phyloP scores from a whole-genome alignment of 2,113 vertebrate species.

The Cryptoleucopteryx plumbea region DNA sequence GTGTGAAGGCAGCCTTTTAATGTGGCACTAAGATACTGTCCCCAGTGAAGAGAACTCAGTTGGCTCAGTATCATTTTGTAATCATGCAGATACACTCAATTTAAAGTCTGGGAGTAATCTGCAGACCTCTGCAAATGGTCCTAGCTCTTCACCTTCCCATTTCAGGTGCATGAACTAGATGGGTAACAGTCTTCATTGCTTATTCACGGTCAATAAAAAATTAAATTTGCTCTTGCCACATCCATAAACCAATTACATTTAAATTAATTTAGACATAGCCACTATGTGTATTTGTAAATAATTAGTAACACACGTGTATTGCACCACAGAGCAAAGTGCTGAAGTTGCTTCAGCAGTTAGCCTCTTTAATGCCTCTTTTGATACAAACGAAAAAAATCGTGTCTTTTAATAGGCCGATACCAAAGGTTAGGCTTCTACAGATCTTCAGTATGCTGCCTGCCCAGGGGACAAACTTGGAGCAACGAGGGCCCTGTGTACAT shows the following conservation, averaged over 20 bases:
- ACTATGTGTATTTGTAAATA: not conserved
- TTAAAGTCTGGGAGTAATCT: not conserved
- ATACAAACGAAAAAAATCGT: not conserved
- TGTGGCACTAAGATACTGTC: accelerated
- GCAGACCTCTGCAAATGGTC: not conserved
- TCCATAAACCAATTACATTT: not conserved
- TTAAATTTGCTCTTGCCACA: not conserved
- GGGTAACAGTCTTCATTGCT: not conserved
- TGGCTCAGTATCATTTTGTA: not conserved
- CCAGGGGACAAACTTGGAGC: not conserved
- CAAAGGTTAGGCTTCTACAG: not conserved
- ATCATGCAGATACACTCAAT: not conserved
- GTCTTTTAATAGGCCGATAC: not conserved
- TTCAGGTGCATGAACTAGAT: not conserved
- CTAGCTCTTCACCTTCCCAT: not conserved
- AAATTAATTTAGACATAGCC: not conserved
- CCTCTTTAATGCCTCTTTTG: not conserved
- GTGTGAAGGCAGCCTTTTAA: not conserved
- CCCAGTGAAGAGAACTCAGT: not conserved
- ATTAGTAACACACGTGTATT: not conserved
- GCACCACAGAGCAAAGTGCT: not conserved
- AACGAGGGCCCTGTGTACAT: accelerated
- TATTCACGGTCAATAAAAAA: not conserved
- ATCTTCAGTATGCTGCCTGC: not conserved
- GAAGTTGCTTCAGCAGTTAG: not conserved